phyloP scores from a whole-genome alignment of 2,797 vertebrate species.

The Pogonophryne albipinna region DNA sequence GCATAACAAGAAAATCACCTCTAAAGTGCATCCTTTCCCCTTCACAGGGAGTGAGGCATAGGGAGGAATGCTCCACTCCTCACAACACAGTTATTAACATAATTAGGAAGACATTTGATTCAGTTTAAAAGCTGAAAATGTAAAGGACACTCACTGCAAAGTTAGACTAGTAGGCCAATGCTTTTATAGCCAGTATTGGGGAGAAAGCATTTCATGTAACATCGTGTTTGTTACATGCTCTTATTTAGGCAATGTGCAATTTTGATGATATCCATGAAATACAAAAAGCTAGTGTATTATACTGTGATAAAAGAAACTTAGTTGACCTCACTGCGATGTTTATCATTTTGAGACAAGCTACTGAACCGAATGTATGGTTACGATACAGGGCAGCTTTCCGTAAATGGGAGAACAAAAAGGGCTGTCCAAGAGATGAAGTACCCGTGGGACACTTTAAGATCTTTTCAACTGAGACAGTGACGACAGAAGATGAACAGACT shows the following conservation, averaged over 20 bases:
- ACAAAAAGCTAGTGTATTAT: neutral
- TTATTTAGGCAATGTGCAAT: constrained; percentile 14
- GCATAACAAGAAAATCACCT: constrained; percentile 36
- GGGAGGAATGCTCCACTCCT: neutral
- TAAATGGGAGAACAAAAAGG: neutral
- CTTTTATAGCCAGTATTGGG: neutral
- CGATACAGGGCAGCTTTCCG: neutral
- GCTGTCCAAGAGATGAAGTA: neutral
- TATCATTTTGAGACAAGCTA: neutral
- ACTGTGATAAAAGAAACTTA: constrained; percentile 11
- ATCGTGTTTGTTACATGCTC: constrained; percentile 27
- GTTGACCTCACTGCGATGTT: neutral
- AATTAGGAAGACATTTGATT: constrained; percentile 11
- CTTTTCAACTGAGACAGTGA: constrained; percentile 22
- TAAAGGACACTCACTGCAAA: constrained; percentile 10
- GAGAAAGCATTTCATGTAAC: constrained; percentile 19
- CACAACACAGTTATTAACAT: constrained; percentile 2
- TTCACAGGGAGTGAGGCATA: constrained; percentile 18
- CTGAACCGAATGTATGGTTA: neutral
- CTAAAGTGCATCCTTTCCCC: constrained; percentile 47
- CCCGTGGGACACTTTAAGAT: constrained; percentile 14
- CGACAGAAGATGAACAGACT: neutral
- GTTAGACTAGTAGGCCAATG: neutral
- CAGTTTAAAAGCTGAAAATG: neutral
- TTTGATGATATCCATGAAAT: neutral